These are phyloP conservation scores for Calypte anna DNA, from an alignment of 2,113 vertebrate species.

Conservation along the genomic window DNA sequence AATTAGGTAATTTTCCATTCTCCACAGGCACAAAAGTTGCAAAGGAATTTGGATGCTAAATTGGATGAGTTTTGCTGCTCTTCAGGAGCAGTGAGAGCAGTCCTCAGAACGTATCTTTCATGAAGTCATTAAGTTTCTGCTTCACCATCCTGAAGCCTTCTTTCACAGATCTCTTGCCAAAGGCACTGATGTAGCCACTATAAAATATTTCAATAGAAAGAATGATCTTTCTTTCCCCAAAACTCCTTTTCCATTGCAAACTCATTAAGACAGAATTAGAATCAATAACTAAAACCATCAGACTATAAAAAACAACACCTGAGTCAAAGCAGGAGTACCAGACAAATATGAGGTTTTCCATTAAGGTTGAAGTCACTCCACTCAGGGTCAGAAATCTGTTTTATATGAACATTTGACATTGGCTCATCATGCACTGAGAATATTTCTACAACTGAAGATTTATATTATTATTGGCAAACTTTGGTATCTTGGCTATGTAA, in stretches of 20 bases:
- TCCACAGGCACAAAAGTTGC: neutral
- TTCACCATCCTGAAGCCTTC: neutral
- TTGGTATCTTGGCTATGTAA: neutral
- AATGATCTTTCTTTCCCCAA: neutral
- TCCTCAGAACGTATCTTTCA: neutral
- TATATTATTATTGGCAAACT: neutral
- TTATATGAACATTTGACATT: neutral
- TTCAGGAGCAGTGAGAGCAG: neutral
- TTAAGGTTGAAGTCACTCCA: neutral
- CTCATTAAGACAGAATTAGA: neutral
- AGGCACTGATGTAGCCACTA: neutral
- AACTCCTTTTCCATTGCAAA: neutral
- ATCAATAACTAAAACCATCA: neutral
- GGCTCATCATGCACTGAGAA: neutral
- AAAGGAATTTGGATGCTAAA: neutral
- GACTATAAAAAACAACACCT: rapidly evolving
- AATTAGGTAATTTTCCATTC: neutral
- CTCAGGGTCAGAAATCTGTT: neutral
- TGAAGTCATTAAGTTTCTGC: neutral
- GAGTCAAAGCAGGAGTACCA: neutral
- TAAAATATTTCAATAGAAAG: neutral
- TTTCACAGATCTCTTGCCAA: neutral
- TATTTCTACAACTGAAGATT: neutral
- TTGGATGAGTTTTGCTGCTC: neutral
- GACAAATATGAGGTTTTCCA: neutral